A percentile compares a stretch with the other conserved stretches of the same genome.
Conservation (phyloP, 2,113 vertebrate genomes). For the Mesoclemmys tuberculata region DNA sequence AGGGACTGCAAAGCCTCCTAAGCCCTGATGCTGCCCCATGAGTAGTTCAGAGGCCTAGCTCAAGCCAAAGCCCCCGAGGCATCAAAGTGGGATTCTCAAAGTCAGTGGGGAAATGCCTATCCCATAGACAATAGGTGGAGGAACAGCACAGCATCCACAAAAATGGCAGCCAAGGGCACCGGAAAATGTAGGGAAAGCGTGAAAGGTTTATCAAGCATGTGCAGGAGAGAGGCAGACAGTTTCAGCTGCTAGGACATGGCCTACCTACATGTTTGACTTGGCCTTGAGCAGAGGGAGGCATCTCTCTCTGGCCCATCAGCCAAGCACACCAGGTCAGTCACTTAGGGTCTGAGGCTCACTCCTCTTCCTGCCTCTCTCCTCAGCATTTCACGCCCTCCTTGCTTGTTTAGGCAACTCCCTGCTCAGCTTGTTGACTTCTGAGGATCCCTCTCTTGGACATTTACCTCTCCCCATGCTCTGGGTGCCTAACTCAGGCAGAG, state of each 20-base stretch:
- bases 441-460: too few relatives aligned
- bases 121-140: not conserved
- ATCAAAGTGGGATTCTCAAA: not conserved
- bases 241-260: not conserved
- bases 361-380: not conserved
- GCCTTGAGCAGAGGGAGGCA: not conserved
- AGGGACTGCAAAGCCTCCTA: not conserved
- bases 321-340: not conserved
- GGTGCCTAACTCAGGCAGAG: too few relatives aligned
- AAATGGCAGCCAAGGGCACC: not conserved
- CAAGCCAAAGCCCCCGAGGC: not conserved
- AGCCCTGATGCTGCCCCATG: not conserved
- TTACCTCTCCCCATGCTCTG: too few relatives aligned
- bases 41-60: not conserved
- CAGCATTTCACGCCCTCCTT: not conserved
- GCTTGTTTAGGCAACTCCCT: too few relatives aligned
- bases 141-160: not conserved
- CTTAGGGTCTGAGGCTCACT: not conserved
- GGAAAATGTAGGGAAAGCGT: not conserved
- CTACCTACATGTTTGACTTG: not conserved
- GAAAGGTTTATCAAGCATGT: not conserved
- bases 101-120: not conserved
- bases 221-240: not conserved
- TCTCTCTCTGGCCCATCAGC: not conserved
- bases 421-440: too few relatives aligned